Conservation (phyloP, 1,140 invertebrate species). For the Melitaea cinxia region DNA sequence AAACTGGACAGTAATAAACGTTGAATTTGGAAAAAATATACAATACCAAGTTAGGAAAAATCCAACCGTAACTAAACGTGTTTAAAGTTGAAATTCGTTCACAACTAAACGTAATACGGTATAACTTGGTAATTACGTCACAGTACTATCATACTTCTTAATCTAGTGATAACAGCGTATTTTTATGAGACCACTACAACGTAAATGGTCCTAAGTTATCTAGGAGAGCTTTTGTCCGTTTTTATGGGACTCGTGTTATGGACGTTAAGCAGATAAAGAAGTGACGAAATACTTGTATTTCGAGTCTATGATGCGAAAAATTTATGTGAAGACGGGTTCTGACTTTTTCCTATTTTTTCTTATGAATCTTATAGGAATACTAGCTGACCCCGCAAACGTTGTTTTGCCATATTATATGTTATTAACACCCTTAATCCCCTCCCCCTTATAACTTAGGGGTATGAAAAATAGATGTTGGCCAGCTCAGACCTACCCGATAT, state of each 20-base stretch:
- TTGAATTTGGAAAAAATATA: constrained; percentile 45
- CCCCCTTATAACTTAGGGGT: too few relatives aligned
- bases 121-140: constrained; percentile 42
- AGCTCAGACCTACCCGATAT: too few relatives aligned
- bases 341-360: neutral
- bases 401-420: too few relatives aligned
- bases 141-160: constrained; percentile 56
- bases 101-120: neutral
- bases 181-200: constrained; percentile 58
- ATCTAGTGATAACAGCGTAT: constrained; percentile 56
- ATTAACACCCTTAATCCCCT: too few relatives aligned
- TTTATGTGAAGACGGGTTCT: neutral
- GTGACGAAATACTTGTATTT: constrained; percentile 20
- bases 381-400: too few relatives aligned
- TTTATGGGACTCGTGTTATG: constrained; percentile 39
- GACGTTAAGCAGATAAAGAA: constrained; percentile 32
- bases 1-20: constrained; percentile 60
- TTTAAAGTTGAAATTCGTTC: constrained; percentile 31
- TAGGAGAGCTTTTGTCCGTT: constrained; percentile 40
- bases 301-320: constrained; percentile 4
- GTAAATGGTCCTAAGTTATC: constrained; percentile 53
- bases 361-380: too few relatives aligned
- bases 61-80: constrained; percentile 20
- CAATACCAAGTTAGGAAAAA: constrained; percentile 13
- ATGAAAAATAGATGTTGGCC: too few relatives aligned